Percentiles rank a stretch among this genome's conserved stretches.
Evolutionary conservation across 1,140 invertebrate species (phyloP).

Genomic region (Drosophila nasuta): DNA sequence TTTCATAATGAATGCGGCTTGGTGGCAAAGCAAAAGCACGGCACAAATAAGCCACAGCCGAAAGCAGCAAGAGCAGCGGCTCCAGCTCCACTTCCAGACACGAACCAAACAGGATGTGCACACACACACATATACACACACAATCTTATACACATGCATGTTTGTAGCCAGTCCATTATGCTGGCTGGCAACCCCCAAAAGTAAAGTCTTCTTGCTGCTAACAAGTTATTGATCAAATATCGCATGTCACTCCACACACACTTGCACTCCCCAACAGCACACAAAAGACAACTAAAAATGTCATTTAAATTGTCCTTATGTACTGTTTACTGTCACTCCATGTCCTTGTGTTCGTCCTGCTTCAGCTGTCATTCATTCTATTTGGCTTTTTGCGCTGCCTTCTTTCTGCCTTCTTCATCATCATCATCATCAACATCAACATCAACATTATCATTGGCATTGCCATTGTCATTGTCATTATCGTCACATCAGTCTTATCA

Average conservation of each 20-base stretch:
- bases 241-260: conserved; percentile 63
- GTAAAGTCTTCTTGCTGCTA: conserved; percentile 3
- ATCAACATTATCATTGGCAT: conserved; percentile 26
- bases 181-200: conserved; percentile 30
- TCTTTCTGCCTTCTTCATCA: not conserved
- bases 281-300: conserved; percentile 79
- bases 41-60: conserved; percentile 51
- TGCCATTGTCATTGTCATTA: conserved; percentile 14
- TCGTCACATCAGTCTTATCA: conserved; percentile 33
- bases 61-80: conserved; percentile 5
- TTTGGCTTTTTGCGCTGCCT: conserved; percentile 1
- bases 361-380: conserved; percentile 15
- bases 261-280: not conserved
- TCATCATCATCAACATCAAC: conserved; percentile 14
- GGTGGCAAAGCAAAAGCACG: conserved; percentile 56
- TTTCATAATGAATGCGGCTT: conserved; percentile 80
- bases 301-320: conserved; percentile 79
- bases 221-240: conserved; percentile 79
- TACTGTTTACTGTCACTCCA: conserved; percentile 67
- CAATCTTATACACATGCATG: conserved; percentile 9
- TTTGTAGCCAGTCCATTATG: conserved; percentile 46
- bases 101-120: conserved; percentile 64
- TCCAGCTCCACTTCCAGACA: conserved; percentile 6
- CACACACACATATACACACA: conserved; percentile 30
- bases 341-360: conserved; percentile 1